phyloP scores from a whole-genome alignment of 2,888 invertebrate genomes.

The Lampropteryx suffumata region DNA sequence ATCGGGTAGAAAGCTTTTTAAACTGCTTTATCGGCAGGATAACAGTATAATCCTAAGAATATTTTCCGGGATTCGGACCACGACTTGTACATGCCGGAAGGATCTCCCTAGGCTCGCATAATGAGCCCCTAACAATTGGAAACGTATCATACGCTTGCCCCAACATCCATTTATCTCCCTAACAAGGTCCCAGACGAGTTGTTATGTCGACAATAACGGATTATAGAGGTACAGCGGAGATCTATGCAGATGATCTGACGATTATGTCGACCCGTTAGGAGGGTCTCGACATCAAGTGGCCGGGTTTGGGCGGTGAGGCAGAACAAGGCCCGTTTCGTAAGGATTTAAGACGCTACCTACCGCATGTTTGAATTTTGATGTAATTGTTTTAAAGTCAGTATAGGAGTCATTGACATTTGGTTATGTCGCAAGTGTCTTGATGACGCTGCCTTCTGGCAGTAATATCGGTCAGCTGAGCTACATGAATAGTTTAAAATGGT shows the following conservation, averaged over 20 bases:
- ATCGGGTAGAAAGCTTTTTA: too few species aligned
- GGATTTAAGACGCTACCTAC: background rate
- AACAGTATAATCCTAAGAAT: background rate
- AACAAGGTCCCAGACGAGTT: slow-evolving; percentile 36
- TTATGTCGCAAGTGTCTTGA: too few species aligned
- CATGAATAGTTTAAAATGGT: too few species aligned
- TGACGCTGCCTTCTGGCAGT: too few species aligned
- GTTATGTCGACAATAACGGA: slow-evolving; percentile 25
- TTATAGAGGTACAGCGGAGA: slow-evolving; percentile 20
- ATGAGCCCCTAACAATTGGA: slow-evolving; percentile 32
- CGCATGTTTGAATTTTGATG: too few species aligned
- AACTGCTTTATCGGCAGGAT: too few species aligned
- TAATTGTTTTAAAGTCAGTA: too few species aligned
- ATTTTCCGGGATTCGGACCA: background rate
- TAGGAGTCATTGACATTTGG: too few species aligned
- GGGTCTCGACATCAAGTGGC: slow-evolving; percentile 5
- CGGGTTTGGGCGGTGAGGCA: background rate
- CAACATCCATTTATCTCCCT: slow-evolving; percentile 45
- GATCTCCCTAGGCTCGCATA: slow-evolving; percentile 4
- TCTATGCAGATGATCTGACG: slow-evolving; percentile 17
- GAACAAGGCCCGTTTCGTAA: background rate
- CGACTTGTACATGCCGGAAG: background rate
- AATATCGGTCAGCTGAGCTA: too few species aligned
- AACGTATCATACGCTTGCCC: slow-evolving; percentile 41
- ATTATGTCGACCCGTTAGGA: slow-evolving; percentile 8